Evolutionary conservation across 92 coral and sea anemone species (phyloP).

Genomic region (Porites lobata): DNA sequence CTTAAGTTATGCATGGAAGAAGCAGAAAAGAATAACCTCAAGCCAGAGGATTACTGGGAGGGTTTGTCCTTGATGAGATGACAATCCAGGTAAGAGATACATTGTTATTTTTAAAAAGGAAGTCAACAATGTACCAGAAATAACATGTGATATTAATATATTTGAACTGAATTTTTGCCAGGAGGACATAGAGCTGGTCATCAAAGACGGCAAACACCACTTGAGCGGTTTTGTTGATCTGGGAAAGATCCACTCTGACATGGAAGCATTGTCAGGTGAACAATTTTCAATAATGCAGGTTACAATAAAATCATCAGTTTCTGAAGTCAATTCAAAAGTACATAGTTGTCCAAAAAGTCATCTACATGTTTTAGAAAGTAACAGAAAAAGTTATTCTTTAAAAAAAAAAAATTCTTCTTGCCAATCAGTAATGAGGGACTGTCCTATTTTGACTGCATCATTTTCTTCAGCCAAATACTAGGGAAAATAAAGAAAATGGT

Average conservation of each 20-base stretch:
- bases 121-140: neutral
- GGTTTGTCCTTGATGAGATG: neutral
- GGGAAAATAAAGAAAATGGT: no score
- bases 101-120: neutral
- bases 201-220: conserved; percentile 26
- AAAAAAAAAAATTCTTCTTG: no score
- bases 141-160: neutral
- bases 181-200: conserved; percentile 51
- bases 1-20: neutral
- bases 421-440: no score
- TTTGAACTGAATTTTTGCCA: neutral
- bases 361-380: no score
- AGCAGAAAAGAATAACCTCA: neutral
- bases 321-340: no score
- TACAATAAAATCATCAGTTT: no score
- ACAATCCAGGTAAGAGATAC: neutral
- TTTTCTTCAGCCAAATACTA: no score
- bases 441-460: no score
- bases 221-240: conserved; percentile 43
- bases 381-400: no score
- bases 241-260: conserved; percentile 41
- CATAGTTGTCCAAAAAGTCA: no score
- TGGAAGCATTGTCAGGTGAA: conserved; percentile 34
- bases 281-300: no score
- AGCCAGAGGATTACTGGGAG: neutral